These are phyloP conservation scores for Tipula vernalis DNA, from an alignment of 2,888 invertebrate species.

Conservation along the genomic window DNA sequence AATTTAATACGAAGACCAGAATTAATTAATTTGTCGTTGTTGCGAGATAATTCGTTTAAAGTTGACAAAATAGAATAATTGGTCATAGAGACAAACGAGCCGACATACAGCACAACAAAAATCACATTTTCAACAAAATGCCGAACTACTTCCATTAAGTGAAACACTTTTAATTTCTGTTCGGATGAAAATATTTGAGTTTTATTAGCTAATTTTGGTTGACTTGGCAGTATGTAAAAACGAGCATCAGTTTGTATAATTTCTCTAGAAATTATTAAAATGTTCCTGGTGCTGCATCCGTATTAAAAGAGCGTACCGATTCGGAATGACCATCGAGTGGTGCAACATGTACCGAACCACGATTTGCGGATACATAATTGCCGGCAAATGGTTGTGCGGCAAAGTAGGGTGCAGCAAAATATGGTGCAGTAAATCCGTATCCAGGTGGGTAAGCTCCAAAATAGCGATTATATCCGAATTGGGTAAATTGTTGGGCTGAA, in stretches of 20 bases:
- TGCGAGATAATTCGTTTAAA: background rate
- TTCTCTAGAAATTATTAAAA: background rate
- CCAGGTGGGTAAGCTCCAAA: background rate
- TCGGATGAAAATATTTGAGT: too few species aligned
- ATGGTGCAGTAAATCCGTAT: background rate
- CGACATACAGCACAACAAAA: too few species aligned
- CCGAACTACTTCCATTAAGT: too few species aligned
- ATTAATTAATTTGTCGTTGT: background rate
- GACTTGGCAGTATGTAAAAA: too few species aligned
- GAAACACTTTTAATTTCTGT: too few species aligned
- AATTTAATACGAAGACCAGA: background rate
- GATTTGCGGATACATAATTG: background rate
- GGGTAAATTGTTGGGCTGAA: background rate
- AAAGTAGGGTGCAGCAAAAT: background rate
- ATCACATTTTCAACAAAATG: too few species aligned
- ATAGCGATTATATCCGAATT: background rate
- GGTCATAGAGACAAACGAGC: background rate
- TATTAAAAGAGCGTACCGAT: background rate
- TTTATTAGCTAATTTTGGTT: too few species aligned
- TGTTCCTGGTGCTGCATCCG: background rate
- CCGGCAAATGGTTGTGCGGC: background rate
- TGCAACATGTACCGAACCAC: background rate
- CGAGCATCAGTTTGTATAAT: too few species aligned
- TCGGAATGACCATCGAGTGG: background rate
- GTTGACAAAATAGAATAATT: background rate